Evolutionary conservation across 1,140 invertebrate species (phyloP).

Genomic region (Camponotus floridanus): DNA sequence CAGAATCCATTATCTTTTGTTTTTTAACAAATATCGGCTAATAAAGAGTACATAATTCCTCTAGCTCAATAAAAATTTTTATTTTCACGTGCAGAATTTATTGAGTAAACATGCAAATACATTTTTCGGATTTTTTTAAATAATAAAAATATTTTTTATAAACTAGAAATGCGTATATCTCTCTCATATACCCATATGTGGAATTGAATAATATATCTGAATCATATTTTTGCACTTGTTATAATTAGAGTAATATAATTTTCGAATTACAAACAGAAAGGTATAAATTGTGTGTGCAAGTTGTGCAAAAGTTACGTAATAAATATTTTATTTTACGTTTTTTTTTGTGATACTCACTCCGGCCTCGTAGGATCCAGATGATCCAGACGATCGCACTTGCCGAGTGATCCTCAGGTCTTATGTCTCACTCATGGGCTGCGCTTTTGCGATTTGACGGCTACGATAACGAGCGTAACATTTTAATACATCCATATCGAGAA

Average conservation of each 20-base stretch:
- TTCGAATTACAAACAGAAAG: slow-evolving; percentile 5
- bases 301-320: not conserved
- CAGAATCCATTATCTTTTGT: slow-evolving; percentile 48
- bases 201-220: slow-evolving; percentile 41
- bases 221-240: slow-evolving; percentile 33
- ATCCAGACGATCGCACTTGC: slow-evolving; percentile 34
- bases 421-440: slow-evolving; percentile 12
- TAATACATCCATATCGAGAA: not conserved
- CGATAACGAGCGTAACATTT: not conserved
- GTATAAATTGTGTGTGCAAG: not conserved
- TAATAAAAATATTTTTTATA: slow-evolving; percentile 52
- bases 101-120: slow-evolving; percentile 60
- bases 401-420: slow-evolving; percentile 22
- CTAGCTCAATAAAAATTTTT: slow-evolving; percentile 58
- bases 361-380: slow-evolving; percentile 46
- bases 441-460: slow-evolving; percentile 22
- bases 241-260: slow-evolving; percentile 29
- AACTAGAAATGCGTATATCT: slow-evolving; percentile 16
- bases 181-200: not conserved
- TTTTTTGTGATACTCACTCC: slow-evolving; percentile 61
- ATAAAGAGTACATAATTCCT: slow-evolving; percentile 55
- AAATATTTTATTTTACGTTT: slow-evolving; percentile 20
- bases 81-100: slow-evolving; percentile 62
- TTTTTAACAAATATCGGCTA: slow-evolving; percentile 59
- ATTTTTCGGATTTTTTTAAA: slow-evolving; percentile 57